Conservation (phyloP, 2,888 invertebrate species). For the Fabriciana adippe region DNA sequence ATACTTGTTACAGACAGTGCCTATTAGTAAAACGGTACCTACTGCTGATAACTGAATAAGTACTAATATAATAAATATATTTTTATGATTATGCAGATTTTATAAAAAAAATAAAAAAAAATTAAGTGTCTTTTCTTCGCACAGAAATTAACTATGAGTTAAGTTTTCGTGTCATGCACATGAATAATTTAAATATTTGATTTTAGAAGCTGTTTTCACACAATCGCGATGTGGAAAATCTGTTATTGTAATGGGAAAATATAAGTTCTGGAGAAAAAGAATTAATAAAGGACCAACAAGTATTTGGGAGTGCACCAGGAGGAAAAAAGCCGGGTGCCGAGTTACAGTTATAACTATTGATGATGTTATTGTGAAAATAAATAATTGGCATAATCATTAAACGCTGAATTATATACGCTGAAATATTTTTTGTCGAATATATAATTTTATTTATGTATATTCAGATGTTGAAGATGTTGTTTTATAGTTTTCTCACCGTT, state of each 20-base stretch:
- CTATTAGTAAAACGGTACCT: too few relatives aligned
- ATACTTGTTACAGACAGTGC: too few relatives aligned
- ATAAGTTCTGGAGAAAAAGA: slow-evolving; percentile 50
- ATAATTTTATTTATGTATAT: too few relatives aligned
- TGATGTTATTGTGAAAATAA: slow-evolving; percentile 40
- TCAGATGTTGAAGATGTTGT: too few relatives aligned
- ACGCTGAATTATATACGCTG: background rate
- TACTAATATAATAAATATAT: too few relatives aligned
- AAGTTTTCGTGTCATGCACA: too few relatives aligned
- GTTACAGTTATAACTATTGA: slow-evolving; percentile 47
- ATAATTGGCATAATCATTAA: slow-evolving; percentile 48
- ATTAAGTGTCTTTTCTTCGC: background rate
- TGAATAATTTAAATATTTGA: background rate
- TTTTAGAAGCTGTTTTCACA: slow-evolving; percentile 30
- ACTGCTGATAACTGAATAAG: too few relatives aligned
- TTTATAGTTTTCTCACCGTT: too few relatives aligned
- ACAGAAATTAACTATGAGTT: background rate
- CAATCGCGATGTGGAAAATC: slow-evolving; percentile 49
- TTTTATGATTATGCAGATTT: too few relatives aligned
- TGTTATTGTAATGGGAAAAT: slow-evolving; percentile 42
- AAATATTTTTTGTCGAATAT: background rate
- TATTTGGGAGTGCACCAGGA: slow-evolving; percentile 50
- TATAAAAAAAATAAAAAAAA: too few relatives aligned
- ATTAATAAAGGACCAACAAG: slow-evolving; percentile 42
- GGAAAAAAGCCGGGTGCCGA: slow-evolving; percentile 43